These are phyloP conservation scores for Actinia tenebrosa DNA, from an alignment of 64 coral and sea anemone species.

Conservation along the genomic window DNA sequence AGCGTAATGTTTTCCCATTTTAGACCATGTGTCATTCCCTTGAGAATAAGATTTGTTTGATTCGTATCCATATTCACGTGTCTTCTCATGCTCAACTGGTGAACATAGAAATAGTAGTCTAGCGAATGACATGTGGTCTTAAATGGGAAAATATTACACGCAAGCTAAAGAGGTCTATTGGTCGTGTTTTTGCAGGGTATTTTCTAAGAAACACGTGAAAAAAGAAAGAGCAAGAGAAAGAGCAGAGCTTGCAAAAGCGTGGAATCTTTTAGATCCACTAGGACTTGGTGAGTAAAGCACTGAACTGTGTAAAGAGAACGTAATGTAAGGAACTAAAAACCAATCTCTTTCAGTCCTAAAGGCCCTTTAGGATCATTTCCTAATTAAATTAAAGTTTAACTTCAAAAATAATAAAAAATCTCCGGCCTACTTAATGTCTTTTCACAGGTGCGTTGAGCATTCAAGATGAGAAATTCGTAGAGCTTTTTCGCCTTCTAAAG, in stretches of 20 bases:
- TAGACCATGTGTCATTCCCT: too few species aligned
- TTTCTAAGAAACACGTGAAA: constrained; percentile 87
- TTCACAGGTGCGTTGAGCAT: constrained; percentile 59
- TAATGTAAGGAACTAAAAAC: too few species aligned
- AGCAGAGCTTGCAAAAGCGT: constrained; percentile 88
- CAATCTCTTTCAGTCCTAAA: too few species aligned
- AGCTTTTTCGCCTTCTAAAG: constrained; percentile 73
- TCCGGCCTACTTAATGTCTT: neutral
- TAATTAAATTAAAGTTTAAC: neutral
- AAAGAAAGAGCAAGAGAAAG: constrained; percentile 83
- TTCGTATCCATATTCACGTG: too few species aligned
- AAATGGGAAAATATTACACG: neutral
- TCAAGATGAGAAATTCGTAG: constrained; percentile 73
- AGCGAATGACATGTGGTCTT: too few species aligned
- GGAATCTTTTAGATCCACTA: constrained; percentile 89
- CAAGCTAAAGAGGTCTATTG: neutral
- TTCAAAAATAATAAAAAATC: too few species aligned
- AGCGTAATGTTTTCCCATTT: too few species aligned
- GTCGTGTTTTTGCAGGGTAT: constrained; percentile 38
- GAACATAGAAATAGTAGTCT: too few species aligned
- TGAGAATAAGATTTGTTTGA: too few species aligned
- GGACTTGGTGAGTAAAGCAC: constrained; percentile 56
- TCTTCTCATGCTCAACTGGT: too few species aligned
- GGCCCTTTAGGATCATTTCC: too few species aligned
- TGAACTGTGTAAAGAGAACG: neutral